Evolutionary conservation across 2,113 vertebrate species (phyloP), one percentile per base, ranked within the genome.

Genomic region (Chaetops frenatus): DNA sequence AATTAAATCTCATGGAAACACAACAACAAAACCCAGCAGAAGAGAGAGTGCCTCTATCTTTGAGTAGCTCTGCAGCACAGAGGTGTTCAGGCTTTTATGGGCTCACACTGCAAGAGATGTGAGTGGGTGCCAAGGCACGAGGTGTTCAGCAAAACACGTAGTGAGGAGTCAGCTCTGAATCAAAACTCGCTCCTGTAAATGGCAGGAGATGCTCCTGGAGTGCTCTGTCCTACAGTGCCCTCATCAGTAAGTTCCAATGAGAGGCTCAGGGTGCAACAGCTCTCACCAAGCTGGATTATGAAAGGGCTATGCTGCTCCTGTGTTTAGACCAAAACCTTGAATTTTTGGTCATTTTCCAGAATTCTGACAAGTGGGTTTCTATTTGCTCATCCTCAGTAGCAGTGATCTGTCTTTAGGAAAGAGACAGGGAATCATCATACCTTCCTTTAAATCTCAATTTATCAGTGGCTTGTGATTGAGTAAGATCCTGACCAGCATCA

Each of bases 181-280:
- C 79, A 54, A 94, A 93, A 44, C 5, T 1, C 5, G 9, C 47
- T 92, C 36, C 40, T 44, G 56, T 58, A 73, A 83, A 81, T 13
- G 80, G 71, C 33, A 79, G 81, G 42, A 91, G 93, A 91, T 36
- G 61, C 47, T 69, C 71, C 23, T 23, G 31, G 80, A 93, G 88
- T 83, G 79, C 67, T 83, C 67, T 93, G 92, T 90, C 93, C 93
- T 94, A 64, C 57, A 88, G 76, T 90, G 88, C 86, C 92, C 86
- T 93, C 93, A 78, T 56, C 94, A 92, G 88, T 83, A 92, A 93
- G 51, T 77, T 89, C 81, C 81, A 85, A 11, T 0, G 2, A 45
- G 79, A 90, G 44, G 69, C 31, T n/a, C 42, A 53, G 58, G 65
- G 84, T 80, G 79, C 66, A 87, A 60, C 62, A 82, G 79, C 6